Percentiles rank a stretch among this genome's conserved stretches.
These are phyloP conservation scores for Sitobion miscanthi DNA, from an alignment of 1,140 invertebrate genomes.

Conservation along the genomic window DNA sequence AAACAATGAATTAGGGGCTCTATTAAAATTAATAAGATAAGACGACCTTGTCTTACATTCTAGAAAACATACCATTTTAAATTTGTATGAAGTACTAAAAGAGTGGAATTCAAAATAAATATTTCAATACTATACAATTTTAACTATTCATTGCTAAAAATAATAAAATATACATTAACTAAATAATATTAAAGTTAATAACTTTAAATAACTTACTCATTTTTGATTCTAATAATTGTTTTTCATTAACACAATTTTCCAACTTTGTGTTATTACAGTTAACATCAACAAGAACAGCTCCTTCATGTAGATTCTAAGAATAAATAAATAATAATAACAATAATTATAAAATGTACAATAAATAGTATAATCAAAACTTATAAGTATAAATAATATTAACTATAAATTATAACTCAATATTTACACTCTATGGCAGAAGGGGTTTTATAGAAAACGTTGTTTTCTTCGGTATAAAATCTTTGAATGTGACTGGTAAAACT, in stretches of 20 bases:
- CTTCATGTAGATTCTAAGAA: background rate
- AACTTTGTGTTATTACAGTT: background rate
- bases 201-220: background rate
- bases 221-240: background rate
- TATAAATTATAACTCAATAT: background rate
- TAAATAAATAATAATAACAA: background rate
- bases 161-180: background rate
- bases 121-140: too few relatives aligned
- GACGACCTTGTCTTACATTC: too few relatives aligned
- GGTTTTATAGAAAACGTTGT: background rate
- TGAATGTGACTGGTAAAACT: slow-evolving; percentile 13
- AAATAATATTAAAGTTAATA: background rate
- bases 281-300: slow-evolving; percentile 15
- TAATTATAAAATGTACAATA: background rate
- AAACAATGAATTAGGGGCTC: too few relatives aligned
- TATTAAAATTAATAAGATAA: too few relatives aligned
- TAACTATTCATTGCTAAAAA: too few relatives aligned
- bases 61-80: background rate
- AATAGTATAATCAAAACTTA: background rate
- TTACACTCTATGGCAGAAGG: slow-evolving; percentile 22
- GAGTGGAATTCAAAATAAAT: too few relatives aligned
- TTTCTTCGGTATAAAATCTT: background rate
- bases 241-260: too few relatives aligned
- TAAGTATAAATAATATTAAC: background rate
- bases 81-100: background rate